Base-by-base conservation (phyloP, 2,113 vertebrate genomes). In the Hippocampus abdominalis region DNA sequence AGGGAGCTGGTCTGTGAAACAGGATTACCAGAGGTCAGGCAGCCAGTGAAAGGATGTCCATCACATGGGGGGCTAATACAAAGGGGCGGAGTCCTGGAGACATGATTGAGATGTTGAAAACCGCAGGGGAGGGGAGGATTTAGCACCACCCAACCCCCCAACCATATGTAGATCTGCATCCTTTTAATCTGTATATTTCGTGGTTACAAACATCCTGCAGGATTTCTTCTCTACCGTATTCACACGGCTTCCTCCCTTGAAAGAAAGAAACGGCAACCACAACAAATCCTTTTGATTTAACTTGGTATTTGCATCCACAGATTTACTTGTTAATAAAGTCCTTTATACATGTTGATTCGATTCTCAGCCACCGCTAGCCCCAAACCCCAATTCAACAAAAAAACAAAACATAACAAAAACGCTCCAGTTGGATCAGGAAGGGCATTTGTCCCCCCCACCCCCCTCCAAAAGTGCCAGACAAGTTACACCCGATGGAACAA, bases 1-100 rank as follows among this genome's bases (percentile, higher is more conserved):
- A 77, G 96, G 94, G 96, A 95, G 94, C 91, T 94, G 95, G 93
- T 95, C 93, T 96, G 95, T 97, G 94, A 96, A 98, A 98, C 95
- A 94, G 96, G 96, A 98, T 98, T 98, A 98, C 94, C 92, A 95
- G 95, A 94, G 96, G 96, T 97, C 96, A 97, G 90, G 93, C 94
- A 92, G 94, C 92, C 94, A 94, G 91, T 93, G 94, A 96, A 95
- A 94, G 84, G 94, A 95, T 93, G 94, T 94, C 95, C 95, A 94
- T 96, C 96, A 96, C 94, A 93, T 90, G 90, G 90, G 32, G 92
- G 93, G 94, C 93, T 92, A 92, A 94, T 92, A 94, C 90, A 93
- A 94, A 93, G 94, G 94, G 94, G 91, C 74, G 92, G 95, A 88
- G 74, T 82, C 77, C 90, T 72, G 82, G 84, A 90, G 89, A 92